Evolutionary conservation across 2,888 invertebrate species (phyloP), one percentile per base, ranked within the genome.

Genomic region (Eristalis arbustorum): DNA sequence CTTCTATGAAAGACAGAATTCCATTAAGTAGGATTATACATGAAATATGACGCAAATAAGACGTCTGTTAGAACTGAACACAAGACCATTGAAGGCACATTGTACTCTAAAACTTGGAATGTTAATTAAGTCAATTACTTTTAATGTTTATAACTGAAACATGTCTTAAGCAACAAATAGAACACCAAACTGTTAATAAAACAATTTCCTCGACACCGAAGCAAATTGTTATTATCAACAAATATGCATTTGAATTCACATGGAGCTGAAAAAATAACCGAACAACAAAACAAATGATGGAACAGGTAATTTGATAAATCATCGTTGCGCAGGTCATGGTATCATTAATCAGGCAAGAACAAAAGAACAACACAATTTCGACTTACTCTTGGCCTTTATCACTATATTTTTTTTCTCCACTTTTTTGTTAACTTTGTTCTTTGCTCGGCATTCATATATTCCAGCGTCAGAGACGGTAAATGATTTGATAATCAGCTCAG

Each of bases 361-460:
- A 49, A 42, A 4, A 42, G 6, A n/a, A n/a, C 14, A 42, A 42
- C n/a, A 14, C 4, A 42, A 25, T 13, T 28, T 11, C 28, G 61
- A 91, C 91, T 91, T 90, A 92, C 92, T 91, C 91, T 90, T 90
- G 88, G 92, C 91, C 89, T 91, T 91, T 90, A 93, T 92, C 90
- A 91, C 90, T 88, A 92, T 92, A 88, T 91, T 90, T 88, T 91
- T 91, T 84, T 89, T 91, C 89, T 91, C 91, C 89, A 92, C 90
- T 87, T 89, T 90, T 89, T 90, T 91, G 90, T 91, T 91, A 89
- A 91, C 91, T 90, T 92, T 93, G 90, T 93, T 92, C 92, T 95
- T 95, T 88, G 97, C 97, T 90, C 96, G 94, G 93, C 97, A 97
- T 93, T 97, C 96, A 94, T 97, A 97, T 91, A 94, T 94, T 91